Evolutionary conservation across 2,888 invertebrate genomes (phyloP).

Genomic region (Euclidia mi): DNA sequence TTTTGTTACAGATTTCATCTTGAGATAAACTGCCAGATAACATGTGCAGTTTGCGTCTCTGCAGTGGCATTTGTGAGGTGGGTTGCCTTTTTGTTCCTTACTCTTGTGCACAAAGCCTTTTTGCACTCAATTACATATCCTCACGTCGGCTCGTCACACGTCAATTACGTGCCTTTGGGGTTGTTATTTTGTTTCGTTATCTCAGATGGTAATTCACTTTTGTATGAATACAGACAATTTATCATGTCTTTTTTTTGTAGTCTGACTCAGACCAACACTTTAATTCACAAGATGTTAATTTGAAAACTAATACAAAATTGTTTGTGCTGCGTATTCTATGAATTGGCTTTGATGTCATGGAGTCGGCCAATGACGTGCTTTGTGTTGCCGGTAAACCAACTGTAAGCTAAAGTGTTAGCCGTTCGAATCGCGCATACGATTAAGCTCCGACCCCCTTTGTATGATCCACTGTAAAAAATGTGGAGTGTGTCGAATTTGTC

Average conservation of each 20-base stretch:
- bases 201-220: slow-evolving; percentile 11
- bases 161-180: slow-evolving; percentile 31
- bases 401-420: slow-evolving; percentile 20
- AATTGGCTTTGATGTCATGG: slow-evolving; percentile 41
- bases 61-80: slow-evolving; percentile 30
- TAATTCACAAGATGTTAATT: neutral
- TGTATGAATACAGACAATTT: neutral
- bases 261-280: neutral
- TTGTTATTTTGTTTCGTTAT: slow-evolving; percentile 13
- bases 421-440: slow-evolving; percentile 37
- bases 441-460: slow-evolving; percentile 43
- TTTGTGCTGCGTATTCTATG: neutral
- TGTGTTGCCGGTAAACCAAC: slow-evolving; percentile 33
- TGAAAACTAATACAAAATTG: neutral
- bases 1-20: slow-evolving; percentile 56
- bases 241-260: neutral
- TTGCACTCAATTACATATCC: slow-evolving; percentile 20
- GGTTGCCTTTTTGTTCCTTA: slow-evolving; percentile 25
- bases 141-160: slow-evolving; percentile 29
- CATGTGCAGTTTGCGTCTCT: slow-evolving; percentile 12
- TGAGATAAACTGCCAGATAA: slow-evolving; percentile 17
- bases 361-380: slow-evolving; percentile 19
- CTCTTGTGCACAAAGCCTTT: slow-evolving; percentile 5
- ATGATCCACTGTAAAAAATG: slow-evolving; percentile 38
- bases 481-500: slow-evolving; percentile 47